These are phyloP conservation scores for Eristalis tenax DNA, from an alignment of 2,888 invertebrate species.

Conservation along the genomic window DNA sequence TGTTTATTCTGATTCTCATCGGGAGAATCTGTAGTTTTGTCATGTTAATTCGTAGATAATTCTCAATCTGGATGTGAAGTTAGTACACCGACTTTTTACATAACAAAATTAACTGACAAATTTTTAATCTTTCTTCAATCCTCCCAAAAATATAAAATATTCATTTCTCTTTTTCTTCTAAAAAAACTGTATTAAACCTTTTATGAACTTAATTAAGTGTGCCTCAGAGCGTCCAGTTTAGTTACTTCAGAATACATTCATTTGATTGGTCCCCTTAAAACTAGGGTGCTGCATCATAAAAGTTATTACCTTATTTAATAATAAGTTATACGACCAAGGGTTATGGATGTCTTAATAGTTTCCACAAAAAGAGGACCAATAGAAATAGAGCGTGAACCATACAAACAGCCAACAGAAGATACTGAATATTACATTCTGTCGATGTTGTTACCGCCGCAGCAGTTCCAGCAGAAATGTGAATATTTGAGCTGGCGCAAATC, in stretches of 20 bases:
- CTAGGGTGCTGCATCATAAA: conserved; percentile 20
- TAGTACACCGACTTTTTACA: no score
- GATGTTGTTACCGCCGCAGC: not conserved
- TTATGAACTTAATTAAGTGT: not conserved
- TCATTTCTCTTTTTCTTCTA: not conserved
- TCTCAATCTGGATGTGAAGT: no score
- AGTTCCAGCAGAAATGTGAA: conserved; percentile 17
- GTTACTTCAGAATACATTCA: conserved; percentile 10
- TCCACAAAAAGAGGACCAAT: conserved; percentile 1
- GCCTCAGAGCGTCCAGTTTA: not conserved
- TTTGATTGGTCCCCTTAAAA: conserved; percentile 13
- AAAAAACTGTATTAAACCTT: not conserved
- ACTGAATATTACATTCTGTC: not conserved
- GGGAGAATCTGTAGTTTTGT: no score
- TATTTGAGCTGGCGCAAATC: not conserved
- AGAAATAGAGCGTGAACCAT: conserved; percentile 11
- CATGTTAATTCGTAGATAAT: no score
- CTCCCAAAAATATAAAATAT: no score
- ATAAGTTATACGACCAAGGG: conserved; percentile 20
- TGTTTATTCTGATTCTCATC: no score
- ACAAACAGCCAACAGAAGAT: conserved; percentile 14
- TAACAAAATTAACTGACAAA: no score
- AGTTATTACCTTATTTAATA: conserved; percentile 43
- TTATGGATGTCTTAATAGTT: conserved; percentile 30
- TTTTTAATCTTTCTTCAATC: no score